Conservation (phyloP, 2,797 vertebrate genomes). For the Selene dorsalis region DNA sequence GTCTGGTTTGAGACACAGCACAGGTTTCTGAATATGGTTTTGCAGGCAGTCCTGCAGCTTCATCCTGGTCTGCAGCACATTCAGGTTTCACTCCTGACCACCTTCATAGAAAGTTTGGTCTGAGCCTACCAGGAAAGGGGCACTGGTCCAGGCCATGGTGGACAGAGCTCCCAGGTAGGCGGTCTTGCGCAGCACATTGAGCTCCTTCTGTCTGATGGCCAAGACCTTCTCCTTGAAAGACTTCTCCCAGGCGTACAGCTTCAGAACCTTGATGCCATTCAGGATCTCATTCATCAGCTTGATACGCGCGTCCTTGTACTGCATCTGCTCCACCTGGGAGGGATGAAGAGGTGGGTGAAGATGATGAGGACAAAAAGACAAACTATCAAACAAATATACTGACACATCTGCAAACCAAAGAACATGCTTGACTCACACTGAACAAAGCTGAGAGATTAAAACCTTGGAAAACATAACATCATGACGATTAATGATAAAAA, state of each 20-base stretch:
- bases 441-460: background rate
- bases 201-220: conserved; percentile 90
- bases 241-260: conserved; percentile 96
- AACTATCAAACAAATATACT: background rate
- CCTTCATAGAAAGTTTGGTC: too few species aligned
- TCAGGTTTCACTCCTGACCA: too few species aligned
- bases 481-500: too few species aligned
- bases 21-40: too few species aligned
- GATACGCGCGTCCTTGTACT: conserved; percentile 92
- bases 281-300: conserved; percentile 97
- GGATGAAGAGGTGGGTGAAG: background rate
- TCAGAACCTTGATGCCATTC: conserved; percentile 95
- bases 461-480: too few species aligned
- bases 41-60: too few species aligned
- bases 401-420: background rate
- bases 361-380: background rate
- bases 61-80: too few species aligned
- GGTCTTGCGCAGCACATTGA: conserved; percentile 86
- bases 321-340: conserved; percentile 92
- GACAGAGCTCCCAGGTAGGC: conserved; percentile 91
- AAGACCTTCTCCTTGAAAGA: conserved; percentile 91
- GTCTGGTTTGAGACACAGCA: too few species aligned
- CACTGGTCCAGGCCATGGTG: conserved; percentile 91
- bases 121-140: conserved; percentile 90
- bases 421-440: too few species aligned